Evolutionary conservation across 2,113 vertebrate species (phyloP).

Genomic region (Bolborhynchus lineola): DNA sequence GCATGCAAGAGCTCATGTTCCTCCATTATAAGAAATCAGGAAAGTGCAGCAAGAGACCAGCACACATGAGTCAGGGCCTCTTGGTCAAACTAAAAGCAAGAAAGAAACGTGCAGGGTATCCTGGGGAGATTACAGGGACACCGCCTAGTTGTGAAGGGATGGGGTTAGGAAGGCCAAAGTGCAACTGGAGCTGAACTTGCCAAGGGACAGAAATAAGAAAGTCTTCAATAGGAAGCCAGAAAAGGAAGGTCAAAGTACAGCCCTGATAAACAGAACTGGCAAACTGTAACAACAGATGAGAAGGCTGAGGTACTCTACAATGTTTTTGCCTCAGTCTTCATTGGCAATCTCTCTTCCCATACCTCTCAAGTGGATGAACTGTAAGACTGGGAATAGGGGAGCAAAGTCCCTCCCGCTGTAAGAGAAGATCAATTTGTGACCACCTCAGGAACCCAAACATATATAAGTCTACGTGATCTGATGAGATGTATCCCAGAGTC

Average conservation of each 20-base stretch:
- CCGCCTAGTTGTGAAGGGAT: background rate
- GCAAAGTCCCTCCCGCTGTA: background rate
- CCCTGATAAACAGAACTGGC: background rate
- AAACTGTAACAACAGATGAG: background rate
- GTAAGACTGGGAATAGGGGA: no score
- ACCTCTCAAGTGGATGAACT: background rate
- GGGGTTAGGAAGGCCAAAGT: background rate
- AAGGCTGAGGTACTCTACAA: background rate
- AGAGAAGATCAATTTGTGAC: background rate
- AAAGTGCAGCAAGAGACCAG: background rate
- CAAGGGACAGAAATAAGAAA: background rate
- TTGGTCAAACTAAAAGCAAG: background rate
- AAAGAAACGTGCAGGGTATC: background rate
- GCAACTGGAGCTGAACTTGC: background rate
- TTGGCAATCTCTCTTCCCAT: background rate
- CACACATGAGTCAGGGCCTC: background rate
- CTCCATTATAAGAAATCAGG: background rate
- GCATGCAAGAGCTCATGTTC: background rate
- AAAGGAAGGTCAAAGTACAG: background rate
- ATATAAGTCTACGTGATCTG: background rate
- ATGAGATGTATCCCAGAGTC: background rate
- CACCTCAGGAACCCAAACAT: rapidly evolving
- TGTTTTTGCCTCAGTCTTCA: background rate
- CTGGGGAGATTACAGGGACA: background rate
- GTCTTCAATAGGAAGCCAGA: background rate